These are phyloP conservation scores for Teleogryllus occipitalis DNA, from an alignment of 1,140 invertebrate species.

Conservation along the genomic window DNA sequence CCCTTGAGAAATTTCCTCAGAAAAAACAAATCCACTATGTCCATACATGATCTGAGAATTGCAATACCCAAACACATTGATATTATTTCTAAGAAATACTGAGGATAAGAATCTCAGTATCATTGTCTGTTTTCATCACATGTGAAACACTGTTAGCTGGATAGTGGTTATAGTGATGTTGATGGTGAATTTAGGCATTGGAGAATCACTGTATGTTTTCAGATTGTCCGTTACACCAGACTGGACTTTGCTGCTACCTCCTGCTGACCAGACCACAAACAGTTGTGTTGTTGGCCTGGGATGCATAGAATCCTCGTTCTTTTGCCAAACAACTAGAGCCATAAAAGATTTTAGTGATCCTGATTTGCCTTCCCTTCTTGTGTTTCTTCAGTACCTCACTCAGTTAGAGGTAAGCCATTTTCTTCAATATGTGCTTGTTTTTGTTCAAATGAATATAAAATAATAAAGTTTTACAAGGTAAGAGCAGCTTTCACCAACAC, in stretches of 20 bases:
- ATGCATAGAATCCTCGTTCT: constrained; percentile 69
- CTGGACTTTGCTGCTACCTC: constrained; percentile 33
- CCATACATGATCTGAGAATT: too few relatives aligned
- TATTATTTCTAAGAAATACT: too few relatives aligned
- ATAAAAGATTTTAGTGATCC: constrained; percentile 53
- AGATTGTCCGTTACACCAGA: constrained; percentile 45
- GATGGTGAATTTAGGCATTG: too few relatives aligned
- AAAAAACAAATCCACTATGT: too few relatives aligned
- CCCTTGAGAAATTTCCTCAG: too few relatives aligned
- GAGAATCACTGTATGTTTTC: constrained; percentile 13
- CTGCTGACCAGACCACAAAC: constrained; percentile 15
- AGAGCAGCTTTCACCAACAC: too few relatives aligned
- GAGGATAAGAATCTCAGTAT: too few relatives aligned
- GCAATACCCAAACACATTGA: too few relatives aligned
- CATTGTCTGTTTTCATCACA: too few relatives aligned
- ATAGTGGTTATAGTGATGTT: too few relatives aligned
- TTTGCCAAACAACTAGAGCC: constrained; percentile 55
- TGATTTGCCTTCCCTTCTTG: constrained; percentile 62
- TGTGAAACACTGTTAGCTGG: too few relatives aligned
- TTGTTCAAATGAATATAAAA: not conserved
- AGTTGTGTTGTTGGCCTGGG: constrained; percentile 68
- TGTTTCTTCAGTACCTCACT: constrained; percentile 77
- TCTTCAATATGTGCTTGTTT: not conserved
- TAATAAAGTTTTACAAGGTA: not conserved
- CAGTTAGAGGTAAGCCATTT: constrained; percentile 60